phyloP scores from a whole-genome alignment of 1,140 invertebrate genomes.

The Cecropterus lyciades region DNA sequence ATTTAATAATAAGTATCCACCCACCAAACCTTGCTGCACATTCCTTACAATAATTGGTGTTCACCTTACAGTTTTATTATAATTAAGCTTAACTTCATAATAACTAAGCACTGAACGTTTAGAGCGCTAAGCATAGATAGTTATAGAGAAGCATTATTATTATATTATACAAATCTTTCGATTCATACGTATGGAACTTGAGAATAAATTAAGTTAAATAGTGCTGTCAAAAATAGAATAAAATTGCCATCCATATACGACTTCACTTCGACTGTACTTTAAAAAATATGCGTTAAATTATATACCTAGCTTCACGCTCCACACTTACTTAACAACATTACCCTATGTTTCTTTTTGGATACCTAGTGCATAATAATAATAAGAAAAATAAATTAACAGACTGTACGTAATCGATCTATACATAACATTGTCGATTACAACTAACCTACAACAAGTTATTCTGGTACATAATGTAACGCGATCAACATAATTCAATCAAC shows the following conservation, averaged over 20 bases:
- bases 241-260: neutral
- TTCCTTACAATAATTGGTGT: conserved; percentile 58
- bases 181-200: neutral
- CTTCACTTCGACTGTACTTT: neutral
- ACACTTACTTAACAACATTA: neutral
- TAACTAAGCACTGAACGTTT: conserved; percentile 16
- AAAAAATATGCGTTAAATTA: neutral
- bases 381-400: conserved; percentile 28
- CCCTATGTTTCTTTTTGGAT: conserved; percentile 37
- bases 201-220: neutral
- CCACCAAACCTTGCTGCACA: conserved; percentile 16
- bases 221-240: neutral
- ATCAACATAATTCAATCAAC: conserved; percentile 40
- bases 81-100: conserved; percentile 12
- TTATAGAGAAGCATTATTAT: neutral
- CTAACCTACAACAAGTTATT: conserved; percentile 19
- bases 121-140: conserved; percentile 6
- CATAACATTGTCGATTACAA: neutral
- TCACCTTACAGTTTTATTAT: conserved; percentile 55
- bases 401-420: conserved; percentile 16
- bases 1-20: conserved; percentile 26
- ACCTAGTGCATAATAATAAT: conserved; percentile 36
- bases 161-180: neutral
- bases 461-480: conserved; percentile 21
- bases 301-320: neutral